Evolutionary conservation across 2,113 vertebrate species (phyloP), one percentile per base, ranked within the genome.

Genomic region (Melanostigma gelatinosum): DNA sequence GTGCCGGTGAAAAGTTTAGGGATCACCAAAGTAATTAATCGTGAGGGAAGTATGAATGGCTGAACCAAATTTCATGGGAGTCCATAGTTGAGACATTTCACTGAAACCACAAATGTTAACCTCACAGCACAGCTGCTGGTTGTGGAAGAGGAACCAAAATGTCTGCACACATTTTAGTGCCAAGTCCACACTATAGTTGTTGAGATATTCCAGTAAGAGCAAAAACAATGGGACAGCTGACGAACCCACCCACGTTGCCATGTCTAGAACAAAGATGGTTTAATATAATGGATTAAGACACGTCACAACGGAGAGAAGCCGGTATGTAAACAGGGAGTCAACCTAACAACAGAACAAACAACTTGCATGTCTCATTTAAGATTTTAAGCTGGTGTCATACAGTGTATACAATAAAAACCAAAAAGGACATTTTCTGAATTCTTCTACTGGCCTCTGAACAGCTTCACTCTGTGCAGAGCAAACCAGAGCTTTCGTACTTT

Each of bases 401-500:
- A 38, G 4, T 22, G 20, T 3, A 55, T n/a, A 3, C 9, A 57
- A 32, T 10, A 67, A n/a, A 22, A 55, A 24, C 1, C 27, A 18
- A 60, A n/a, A 54, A n/a, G 8, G 4, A 54, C 2, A 58, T 7
- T 29, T 15, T 58, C 22, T 11, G 4, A 40, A 48, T 73, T 38
- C 3, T 63, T 38, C 24, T 12, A 1, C 13, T n/a, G 8, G 16
- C 64, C 4, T 52, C 15, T 29, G 20, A 50, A 44, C 4, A 24
- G 24, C 22, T 44, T 64, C 5, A 42, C 10, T 12, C 15, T 58
- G 18, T 61, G 54, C 67, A 73, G 63, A 57, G 62, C 42, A 52
- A 60, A 32, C 40, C 48, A 67, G 32, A 63, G 44, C 76, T 38
- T 87, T 74, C n/a, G 5, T 2, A 27, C 54, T 75, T 75, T 40